Evolutionary conservation across 64 coral and sea anemone species (phyloP), one percentile per base, ranked within the genome.

Genomic region (Catalaphyllia jardinei): DNA sequence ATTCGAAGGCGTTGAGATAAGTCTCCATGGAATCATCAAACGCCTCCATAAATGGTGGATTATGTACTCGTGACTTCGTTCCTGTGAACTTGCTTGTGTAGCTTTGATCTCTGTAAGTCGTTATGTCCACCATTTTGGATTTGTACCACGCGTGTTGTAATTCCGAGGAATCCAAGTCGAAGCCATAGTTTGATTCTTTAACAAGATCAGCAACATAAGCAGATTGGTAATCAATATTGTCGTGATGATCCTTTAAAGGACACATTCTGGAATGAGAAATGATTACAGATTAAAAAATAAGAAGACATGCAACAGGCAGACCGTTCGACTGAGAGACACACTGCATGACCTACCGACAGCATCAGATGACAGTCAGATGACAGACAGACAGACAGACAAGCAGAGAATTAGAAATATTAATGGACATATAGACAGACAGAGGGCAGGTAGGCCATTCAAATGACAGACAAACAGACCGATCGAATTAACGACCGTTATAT

Each of bases 1-100:
- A 62, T 16, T 81, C 29, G 11, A 17, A 15, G 8, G n/a, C 1
- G 12, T 62, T 62, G 59, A 81, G 79, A 33, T 62, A 81, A 7
- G 30, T 15, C 16, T 81, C 3, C 54, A 86, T 51, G 38, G 87
- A 89, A 65, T 89, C 87, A 89, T 89, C 87, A n/a, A 89, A 46
- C 14, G 54, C 75, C 39, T 89, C 10, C 87, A 89, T 89, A 63
- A 89, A 89, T 42, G 74, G 54, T 8, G 20, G 14, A 29, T n/a
- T 19, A 28, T 14, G 60, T 6, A 28, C 13, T 51, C 59, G 60
- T 14, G 74, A 52, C 29, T 35, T 89, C 8, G 13, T 64, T 22
- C 87, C 87, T 1, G 73, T 79, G 55, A 89, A 89, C 31, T 78
- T 89, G 60, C 75, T 89, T 14, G 51, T 67, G 29, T 78, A 33